phyloP scores from a whole-genome alignment of 2,888 invertebrate species.

The Eutolmus rufibarbis region DNA sequence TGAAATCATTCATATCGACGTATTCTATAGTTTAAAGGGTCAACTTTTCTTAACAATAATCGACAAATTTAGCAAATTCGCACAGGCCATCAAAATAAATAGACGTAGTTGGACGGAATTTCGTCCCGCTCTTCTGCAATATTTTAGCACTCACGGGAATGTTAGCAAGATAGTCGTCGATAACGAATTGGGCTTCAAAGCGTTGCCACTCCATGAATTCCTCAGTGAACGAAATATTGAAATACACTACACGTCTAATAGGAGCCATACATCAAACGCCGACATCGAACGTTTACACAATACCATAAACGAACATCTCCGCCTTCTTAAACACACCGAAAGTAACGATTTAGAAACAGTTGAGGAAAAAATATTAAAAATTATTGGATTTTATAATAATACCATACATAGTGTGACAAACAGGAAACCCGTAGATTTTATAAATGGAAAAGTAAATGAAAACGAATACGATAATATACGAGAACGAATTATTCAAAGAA shows the following conservation, averaged over 20 bases:
- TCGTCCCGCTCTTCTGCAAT: neutral
- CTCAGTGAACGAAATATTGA: neutral
- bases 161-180: neutral
- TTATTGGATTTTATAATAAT: neutral
- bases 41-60: neutral
- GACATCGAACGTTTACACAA: neutral
- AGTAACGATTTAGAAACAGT: neutral
- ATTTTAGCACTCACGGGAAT: neutral
- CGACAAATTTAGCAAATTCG: neutral
- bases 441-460: neutral
- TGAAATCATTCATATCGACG: neutral
- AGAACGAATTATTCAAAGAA: neutral
- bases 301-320: neutral
- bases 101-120: neutral
- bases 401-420: neutral
- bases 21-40: too few relatives aligned
- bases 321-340: neutral
- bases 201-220: neutral
- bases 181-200: neutral
- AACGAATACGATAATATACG: neutral
- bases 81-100: neutral
- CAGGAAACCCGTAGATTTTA: neutral
- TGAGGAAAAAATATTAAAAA: neutral
- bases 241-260: neutral
- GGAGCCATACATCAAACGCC: neutral